Conservation (phyloP, 23 tunicate species). For the Styela plicata region DNA sequence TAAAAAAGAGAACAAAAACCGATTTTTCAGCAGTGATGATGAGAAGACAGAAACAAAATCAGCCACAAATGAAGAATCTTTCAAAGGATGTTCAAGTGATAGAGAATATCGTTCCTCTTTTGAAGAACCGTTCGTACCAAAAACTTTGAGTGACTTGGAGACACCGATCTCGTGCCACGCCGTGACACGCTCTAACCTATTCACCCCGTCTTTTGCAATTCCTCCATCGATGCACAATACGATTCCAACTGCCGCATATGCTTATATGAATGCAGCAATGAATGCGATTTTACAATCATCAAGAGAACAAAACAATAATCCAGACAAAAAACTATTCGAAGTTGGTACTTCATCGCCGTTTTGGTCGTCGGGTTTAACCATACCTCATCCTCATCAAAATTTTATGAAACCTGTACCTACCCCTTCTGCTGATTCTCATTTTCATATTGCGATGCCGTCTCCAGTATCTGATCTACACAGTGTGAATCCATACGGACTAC, state of each 20-base stretch:
- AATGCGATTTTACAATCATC: slow-evolving; percentile 5
- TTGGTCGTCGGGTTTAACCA: neutral
- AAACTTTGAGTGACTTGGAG: neutral
- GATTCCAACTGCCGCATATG: neutral
- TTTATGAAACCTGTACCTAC: neutral
- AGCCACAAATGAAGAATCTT: neutral
- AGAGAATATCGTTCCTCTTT: neutral
- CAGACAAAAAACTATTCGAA: neutral
- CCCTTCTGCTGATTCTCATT: neutral
- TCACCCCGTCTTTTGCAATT: neutral
- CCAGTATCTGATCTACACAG: neutral
- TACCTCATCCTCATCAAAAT: neutral
- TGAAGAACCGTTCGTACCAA: neutral
- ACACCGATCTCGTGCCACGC: neutral
- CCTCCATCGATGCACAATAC: neutral
- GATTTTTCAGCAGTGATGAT: neutral
- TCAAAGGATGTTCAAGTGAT: neutral
- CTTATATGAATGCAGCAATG: slow-evolving; percentile 7
- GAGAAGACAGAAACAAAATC: neutral
- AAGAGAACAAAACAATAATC: neutral
- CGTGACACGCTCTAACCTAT: neutral
- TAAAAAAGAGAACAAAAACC: neutral
- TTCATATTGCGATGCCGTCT: neutral
- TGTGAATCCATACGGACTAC: neutral
- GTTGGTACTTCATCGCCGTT: neutral